A percentile compares a stretch with the other conserved stretches of the same genome.
These are phyloP conservation scores for Nyctereutes procyonoides DNA, from an alignment of 2,113 vertebrate species.

Conservation along the genomic window DNA sequence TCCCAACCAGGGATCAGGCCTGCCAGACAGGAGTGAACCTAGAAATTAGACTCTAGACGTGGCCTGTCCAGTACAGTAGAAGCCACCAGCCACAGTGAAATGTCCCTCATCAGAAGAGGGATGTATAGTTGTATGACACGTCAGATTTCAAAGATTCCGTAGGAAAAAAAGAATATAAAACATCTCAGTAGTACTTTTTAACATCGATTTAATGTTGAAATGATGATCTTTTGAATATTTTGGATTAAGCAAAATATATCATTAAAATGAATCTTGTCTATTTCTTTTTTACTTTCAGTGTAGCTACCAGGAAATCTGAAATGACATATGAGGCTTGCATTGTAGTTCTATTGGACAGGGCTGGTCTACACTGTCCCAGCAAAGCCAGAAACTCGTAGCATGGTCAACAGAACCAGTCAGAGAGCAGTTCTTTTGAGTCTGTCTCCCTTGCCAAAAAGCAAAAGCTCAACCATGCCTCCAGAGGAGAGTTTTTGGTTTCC, in stretches of 20 bases:
- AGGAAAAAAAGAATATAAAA: neutral
- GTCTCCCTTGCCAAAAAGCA: neutral
- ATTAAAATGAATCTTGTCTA: neutral
- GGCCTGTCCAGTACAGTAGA: neutral
- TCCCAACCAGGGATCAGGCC: neutral
- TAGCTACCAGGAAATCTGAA: neutral
- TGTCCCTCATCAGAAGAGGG: neutral
- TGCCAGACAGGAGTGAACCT: neutral
- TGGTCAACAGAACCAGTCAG: neutral
- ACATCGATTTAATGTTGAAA: neutral
- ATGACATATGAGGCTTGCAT: neutral
- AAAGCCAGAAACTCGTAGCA: neutral
- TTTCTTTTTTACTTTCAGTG: neutral
- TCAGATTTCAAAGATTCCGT: neutral
- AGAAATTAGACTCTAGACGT: neutral
- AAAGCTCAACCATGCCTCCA: neutral
- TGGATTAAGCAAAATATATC: neutral
- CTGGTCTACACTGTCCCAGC: neutral
- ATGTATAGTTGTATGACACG: accelerated
- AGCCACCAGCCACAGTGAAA: neutral
- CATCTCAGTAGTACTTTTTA: neutral
- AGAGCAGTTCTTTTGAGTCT: neutral
- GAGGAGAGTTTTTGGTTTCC: neutral
- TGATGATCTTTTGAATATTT: neutral
- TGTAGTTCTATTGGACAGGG: neutral